Conservation (phyloP, 2,888 invertebrate genomes). For the Cosmorhoe ocellata region DNA sequence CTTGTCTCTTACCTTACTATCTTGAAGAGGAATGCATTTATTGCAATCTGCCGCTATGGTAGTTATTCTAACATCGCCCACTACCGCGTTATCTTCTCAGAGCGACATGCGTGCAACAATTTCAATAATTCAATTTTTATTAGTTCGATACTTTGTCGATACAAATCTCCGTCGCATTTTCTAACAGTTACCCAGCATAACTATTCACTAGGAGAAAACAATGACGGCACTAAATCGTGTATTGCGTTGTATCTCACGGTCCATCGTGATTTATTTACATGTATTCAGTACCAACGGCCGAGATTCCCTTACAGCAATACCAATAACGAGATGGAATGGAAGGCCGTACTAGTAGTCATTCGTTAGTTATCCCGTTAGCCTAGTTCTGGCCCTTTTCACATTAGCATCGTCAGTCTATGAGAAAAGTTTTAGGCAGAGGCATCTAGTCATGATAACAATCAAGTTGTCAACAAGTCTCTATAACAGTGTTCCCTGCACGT, state of each 20-base stretch:
- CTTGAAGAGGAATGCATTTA: background rate
- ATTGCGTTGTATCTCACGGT: constrained; percentile 51
- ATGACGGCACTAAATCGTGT: constrained; percentile 45
- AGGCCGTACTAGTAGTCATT: constrained; percentile 34
- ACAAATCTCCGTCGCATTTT: constrained; percentile 36
- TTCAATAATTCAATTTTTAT: constrained; percentile 22
- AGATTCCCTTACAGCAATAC: constrained; percentile 58
- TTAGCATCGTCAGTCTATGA: background rate
- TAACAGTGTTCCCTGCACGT: too few relatives aligned
- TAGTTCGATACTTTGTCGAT: constrained; percentile 15
- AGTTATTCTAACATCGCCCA: constrained; percentile 4
- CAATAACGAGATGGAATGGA: constrained; percentile 46
- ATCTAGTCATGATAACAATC: too few relatives aligned
- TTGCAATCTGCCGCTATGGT: too few relatives aligned
- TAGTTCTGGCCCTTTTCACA: constrained; percentile 7
- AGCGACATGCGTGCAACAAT: constrained; percentile 9
- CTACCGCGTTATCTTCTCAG: background rate
- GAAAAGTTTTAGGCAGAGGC: background rate
- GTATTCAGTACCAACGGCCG: constrained; percentile 54
- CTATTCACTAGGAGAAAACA: constrained; percentile 48
- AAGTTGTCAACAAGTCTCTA: too few relatives aligned
- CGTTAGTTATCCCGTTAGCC: constrained; percentile 26
- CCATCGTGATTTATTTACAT: constrained; percentile 45
- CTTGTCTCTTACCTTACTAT: too few relatives aligned
- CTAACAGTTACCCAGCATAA: constrained; percentile 42